phyloP scores from a whole-genome alignment of 2,888 invertebrate species.

The Perizoma flavofasciatum region DNA sequence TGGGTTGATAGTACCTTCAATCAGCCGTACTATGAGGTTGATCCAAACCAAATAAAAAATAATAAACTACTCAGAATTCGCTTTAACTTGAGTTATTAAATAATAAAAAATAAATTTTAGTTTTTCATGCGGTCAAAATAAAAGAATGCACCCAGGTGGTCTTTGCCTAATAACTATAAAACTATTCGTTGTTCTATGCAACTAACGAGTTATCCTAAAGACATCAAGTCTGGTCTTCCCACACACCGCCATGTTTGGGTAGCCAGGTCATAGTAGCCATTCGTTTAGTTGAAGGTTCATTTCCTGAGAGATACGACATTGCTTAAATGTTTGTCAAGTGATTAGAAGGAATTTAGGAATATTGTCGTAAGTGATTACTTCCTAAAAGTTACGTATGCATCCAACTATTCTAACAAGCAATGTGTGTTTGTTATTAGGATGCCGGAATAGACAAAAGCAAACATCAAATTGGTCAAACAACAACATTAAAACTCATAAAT shows the following conservation, averaged over 20 bases:
- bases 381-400: not conserved
- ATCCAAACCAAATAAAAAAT: too few species aligned
- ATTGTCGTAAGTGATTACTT: not conserved
- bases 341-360: not conserved
- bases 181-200: not conserved
- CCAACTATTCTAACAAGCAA: too few species aligned
- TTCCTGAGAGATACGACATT: conserved; percentile 15
- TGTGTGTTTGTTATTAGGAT: too few species aligned
- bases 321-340: not conserved
- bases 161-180: not conserved
- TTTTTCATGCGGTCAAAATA: too few species aligned
- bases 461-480: too few species aligned
- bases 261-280: conserved; percentile 5
- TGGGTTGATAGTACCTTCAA: too few species aligned
- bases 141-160: not conserved
- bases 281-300: conserved; percentile 15
- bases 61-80: too few species aligned
- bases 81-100: too few species aligned
- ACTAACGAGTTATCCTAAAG: conserved; percentile 11
- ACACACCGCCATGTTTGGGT: conserved; percentile 17
- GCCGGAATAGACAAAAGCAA: too few species aligned
- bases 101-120: too few species aligned
- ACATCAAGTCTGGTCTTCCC: conserved; percentile 8
- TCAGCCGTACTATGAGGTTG: too few species aligned
- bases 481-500: too few species aligned